phyloP scores from a whole-genome alignment of 2,797 vertebrate genomes.

The Adrianichthys oophorus region DNA sequence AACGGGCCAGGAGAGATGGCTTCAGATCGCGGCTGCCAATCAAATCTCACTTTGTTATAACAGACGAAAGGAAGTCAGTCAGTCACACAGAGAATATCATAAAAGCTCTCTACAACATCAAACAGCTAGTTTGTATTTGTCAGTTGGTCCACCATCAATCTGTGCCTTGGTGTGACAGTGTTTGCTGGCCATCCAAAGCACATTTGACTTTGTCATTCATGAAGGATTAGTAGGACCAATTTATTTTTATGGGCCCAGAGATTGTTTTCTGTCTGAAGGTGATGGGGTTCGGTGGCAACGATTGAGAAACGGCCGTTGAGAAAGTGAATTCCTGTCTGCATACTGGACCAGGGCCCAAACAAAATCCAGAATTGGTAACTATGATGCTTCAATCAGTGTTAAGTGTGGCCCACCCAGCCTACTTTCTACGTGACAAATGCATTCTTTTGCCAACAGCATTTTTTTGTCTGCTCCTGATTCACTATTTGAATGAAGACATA shows the following conservation, averaged over 20 bases:
- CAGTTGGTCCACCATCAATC: conserved; percentile 21
- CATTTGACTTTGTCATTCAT: conserved; percentile 7
- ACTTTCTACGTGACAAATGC: too few relatives aligned
- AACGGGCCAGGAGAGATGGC: conserved; percentile 18
- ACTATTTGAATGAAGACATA: too few relatives aligned
- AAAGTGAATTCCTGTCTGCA: too few relatives aligned
- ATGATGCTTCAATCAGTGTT: too few relatives aligned
- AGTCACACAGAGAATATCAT: conserved; percentile 23
- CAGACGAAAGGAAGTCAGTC: conserved; percentile 9
- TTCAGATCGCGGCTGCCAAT: conserved; percentile 48
- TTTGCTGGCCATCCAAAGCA: conserved; percentile 21
- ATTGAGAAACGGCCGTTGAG: too few relatives aligned
- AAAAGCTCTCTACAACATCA: conserved; percentile 26
- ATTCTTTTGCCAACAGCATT: too few relatives aligned
- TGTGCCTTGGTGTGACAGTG: conserved; percentile 12
- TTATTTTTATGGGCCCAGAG: conserved; percentile 42
- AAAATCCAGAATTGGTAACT: too few relatives aligned
- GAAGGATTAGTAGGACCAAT: conserved; percentile 3
- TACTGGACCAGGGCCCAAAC: too few relatives aligned
- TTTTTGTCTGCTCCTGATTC: too few relatives aligned
- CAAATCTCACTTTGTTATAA: conserved; percentile 34
- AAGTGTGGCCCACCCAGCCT: too few relatives aligned
- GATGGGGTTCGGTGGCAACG: neutral
- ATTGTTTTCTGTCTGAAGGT: conserved; percentile 32
- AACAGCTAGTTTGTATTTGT: conserved; percentile 46